Base-by-base conservation (phyloP, 2,113 vertebrate genomes). In the Oreochromis niloticus region DNA sequence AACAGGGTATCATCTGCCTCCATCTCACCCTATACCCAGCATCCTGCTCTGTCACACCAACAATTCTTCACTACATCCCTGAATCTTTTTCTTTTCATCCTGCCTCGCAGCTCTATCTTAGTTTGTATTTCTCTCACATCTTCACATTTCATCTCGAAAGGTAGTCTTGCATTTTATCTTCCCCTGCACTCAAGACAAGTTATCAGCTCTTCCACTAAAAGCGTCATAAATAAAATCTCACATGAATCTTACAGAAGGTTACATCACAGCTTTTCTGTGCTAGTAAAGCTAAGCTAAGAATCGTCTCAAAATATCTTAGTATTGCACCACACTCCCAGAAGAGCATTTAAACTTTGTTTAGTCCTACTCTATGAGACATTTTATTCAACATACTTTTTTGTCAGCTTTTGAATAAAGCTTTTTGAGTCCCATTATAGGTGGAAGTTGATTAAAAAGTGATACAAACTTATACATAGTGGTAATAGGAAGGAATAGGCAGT, bases 151-250 rank as follows among this genome's bases (percentile, higher is more conserved):
- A 75, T 27, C 43, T 75, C 9, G 9, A 48, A 30, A 39, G 32
- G 19, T 36, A 24, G 6, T 75, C 48, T 22, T 57, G 16, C 27
- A 63, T 75, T 86, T 34, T 41, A 59, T 52, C 81, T 66, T 3
- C 71, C 43, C 17, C 30, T 84, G 4, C 50, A 52, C 73, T 73
- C 22, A 82, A 55, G 22, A 78, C 54, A 83, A 81, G 87, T 61
- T 19, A 71, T 91, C 56, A 78, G 22, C 59, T 54, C 22, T 24
- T 82, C 56, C 86, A 41, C 90, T 91, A 91, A 91, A 83, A 91
- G 86, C 30, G 4, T 82, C 39, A 88, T 87, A 79, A 92, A 93
- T 93, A 93, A 91, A 84, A 92, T 80, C 85, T 87, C 59, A 80
- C 48, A 50, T 86, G 73, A 85, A 86, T 92, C 81, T 66, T 36